Base-by-base conservation (phyloP, 2,113 vertebrate genomes). In the Spizaetus ornatus region DNA sequence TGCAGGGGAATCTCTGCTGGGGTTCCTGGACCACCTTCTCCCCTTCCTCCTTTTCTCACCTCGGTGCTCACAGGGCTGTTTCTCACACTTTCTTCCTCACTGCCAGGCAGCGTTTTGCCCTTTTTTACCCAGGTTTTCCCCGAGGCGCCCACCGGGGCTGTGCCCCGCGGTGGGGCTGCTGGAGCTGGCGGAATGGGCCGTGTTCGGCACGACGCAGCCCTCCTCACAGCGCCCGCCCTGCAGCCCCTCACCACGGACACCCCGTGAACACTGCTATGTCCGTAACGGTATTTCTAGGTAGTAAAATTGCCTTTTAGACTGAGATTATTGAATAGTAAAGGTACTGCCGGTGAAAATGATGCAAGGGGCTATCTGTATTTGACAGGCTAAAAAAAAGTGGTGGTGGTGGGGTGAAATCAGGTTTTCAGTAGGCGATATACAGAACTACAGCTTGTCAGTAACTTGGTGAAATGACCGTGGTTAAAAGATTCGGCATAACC, bases 241-340 rank as follows among this genome's bases (percentile, higher is more conserved):
- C 53, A n/a, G 55, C 27, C 11, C 16, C 20, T 7, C 5, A 1
- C 12, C 34, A 8, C 25, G 10, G 50, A 7, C 48, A 19, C 12
- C 22, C 42, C 0, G 0, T n/a, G 21, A 42, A 26, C 6, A 3
- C 38, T 14, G 0, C 32, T 26, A 9, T 0, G 0, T 53, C 32
- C 1, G 0, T 26, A 15, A 10, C 1, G 2, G 9, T 26, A 1
- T 31, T 45, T 77, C 53, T 36, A 8, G n/a, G 27, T 10, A 6
- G 17, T 9, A 36, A 65, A 53, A 48, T 29, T 74, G 25, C 14
- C 65, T 76, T 58, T 79, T 71, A n/a, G 50, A 25, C 25, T 8
- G 17, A 43, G 16, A 18, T 14, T 47, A 29, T 47, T 52, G 20
- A 14, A 73, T 56, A 70, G 26, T 48, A 14, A 62, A 56, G 20